Evolutionary conservation across 2,888 invertebrate species (phyloP).

Genomic region (Phengaris arion): DNA sequence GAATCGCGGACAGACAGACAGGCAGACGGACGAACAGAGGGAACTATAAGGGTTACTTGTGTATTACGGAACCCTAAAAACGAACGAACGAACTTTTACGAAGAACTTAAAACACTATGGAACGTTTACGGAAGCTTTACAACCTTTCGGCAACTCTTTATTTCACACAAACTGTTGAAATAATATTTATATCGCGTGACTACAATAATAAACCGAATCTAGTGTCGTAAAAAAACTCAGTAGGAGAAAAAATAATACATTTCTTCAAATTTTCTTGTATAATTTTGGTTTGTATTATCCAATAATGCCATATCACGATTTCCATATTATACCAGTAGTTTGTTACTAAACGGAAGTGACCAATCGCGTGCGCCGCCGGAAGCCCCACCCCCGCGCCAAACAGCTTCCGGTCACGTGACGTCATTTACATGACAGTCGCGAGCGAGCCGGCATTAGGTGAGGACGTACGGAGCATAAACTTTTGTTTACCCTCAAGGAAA

Average conservation of each 20-base stretch:
- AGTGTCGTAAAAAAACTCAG: background rate
- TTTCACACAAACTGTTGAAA: slow-evolving; percentile 20
- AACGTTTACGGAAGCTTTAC: slow-evolving; percentile 24
- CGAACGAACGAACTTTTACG: background rate
- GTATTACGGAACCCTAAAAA: too few relatives aligned
- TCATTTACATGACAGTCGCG: slow-evolving; percentile 74
- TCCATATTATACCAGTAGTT: slow-evolving; percentile 73
- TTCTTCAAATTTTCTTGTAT: slow-evolving; percentile 14
- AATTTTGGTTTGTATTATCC: slow-evolving; percentile 54
- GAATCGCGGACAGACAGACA: too few relatives aligned
- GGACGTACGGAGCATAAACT: slow-evolving; percentile 53
- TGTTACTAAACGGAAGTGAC: slow-evolving; percentile 75
- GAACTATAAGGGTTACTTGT: too few relatives aligned
- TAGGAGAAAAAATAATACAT: background rate
- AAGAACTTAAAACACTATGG: background rate
- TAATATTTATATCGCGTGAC: slow-evolving; percentile 22
- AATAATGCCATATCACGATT: slow-evolving; percentile 76
- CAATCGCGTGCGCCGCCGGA: slow-evolving; percentile 76
- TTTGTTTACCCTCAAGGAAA: slow-evolving; percentile 50
- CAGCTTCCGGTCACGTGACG: slow-evolving; percentile 78
- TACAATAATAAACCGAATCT: background rate
- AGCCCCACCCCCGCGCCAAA: slow-evolving; percentile 65
- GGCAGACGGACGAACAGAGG: too few relatives aligned
- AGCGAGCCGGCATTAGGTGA: slow-evolving; percentile 53
- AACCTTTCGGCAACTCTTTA: slow-evolving; percentile 25